Conservation (phyloP, 1,140 invertebrate genomes). For the Stegodyphus mimosarum region DNA sequence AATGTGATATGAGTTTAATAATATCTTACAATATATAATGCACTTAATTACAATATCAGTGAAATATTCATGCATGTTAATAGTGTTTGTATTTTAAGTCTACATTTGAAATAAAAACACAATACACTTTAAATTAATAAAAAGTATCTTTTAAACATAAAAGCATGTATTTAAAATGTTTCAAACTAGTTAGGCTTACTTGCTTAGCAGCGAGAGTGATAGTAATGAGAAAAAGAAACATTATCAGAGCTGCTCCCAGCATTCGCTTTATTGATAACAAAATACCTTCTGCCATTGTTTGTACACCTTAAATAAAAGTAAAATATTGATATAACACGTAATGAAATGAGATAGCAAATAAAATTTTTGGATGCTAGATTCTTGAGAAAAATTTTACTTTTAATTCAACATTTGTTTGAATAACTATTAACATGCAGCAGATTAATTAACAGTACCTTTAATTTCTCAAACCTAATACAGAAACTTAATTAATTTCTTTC, state of each 20-base stretch:
- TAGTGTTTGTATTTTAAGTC: neutral
- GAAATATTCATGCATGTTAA: neutral
- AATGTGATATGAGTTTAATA: neutral
- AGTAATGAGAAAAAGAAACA: conserved; percentile 14
- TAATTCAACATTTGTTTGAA: neutral
- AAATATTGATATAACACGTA: neutral
- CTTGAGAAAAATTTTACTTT: neutral
- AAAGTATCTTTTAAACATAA: neutral
- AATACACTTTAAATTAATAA: neutral
- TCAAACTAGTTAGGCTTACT: conserved; percentile 8
- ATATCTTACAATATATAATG: neutral
- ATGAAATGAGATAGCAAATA: neutral
- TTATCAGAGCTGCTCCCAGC: neutral
- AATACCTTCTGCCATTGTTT: conserved; percentile 13
- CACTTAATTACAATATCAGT: neutral
- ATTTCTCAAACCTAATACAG: neutral
- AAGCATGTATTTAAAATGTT: neutral
- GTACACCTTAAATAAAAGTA: conserved; percentile 26
- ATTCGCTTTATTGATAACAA: conserved; percentile 13
- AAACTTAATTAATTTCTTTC: neutral
- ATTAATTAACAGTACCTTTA: too few relatives aligned
- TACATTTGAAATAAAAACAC: neutral
- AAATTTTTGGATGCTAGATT: neutral
- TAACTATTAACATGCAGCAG: neutral
- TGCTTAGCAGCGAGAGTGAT: conserved; percentile 29